A percentile compares a stretch with the other conserved stretches of the same genome.
Evolutionary conservation across 2,888 invertebrate species (phyloP).

Genomic region (Pseudococcus viburni): DNA sequence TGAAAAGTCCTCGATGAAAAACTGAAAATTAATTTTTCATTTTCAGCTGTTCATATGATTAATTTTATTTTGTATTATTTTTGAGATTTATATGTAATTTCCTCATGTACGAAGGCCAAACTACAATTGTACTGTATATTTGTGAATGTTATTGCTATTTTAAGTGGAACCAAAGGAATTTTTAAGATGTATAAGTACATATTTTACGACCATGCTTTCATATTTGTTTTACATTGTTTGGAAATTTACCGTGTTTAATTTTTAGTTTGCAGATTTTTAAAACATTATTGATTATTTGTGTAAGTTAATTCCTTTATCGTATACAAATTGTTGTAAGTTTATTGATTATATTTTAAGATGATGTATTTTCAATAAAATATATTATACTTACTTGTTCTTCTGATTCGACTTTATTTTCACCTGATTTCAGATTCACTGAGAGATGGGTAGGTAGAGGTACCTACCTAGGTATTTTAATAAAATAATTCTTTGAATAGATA

Average conservation of each 20-base stretch:
- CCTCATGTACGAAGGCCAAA: neutral
- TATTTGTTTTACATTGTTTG: conserved; percentile 51
- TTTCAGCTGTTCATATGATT: too few relatives aligned
- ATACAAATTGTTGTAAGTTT: conserved; percentile 23
- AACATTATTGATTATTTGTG: conserved; percentile 44
- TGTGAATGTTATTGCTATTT: neutral
- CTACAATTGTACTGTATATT: neutral
- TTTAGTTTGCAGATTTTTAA: conserved; percentile 16
- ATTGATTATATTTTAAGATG: conserved; percentile 37
- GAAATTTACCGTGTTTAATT: conserved; percentile 46
- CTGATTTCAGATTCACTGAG: neutral
- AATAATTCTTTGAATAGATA: too few relatives aligned
- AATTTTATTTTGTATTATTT: neutral
- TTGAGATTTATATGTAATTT: neutral
- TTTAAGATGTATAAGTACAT: neutral
- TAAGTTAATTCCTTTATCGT: conserved; percentile 49
- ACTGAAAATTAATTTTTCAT: neutral
- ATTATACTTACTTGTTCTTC: neutral
- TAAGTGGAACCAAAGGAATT: neutral
- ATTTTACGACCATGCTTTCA: conserved; percentile 11
- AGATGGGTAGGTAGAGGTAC: too few relatives aligned
- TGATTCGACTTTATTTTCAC: neutral
- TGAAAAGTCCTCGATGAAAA: too few relatives aligned
- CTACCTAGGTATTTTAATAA: too few relatives aligned
- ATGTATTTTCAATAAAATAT: conserved; percentile 30